These are phyloP conservation scores for Fragum whitleyi DNA, from an alignment of 2,888 invertebrate species.

Conservation along the genomic window DNA sequence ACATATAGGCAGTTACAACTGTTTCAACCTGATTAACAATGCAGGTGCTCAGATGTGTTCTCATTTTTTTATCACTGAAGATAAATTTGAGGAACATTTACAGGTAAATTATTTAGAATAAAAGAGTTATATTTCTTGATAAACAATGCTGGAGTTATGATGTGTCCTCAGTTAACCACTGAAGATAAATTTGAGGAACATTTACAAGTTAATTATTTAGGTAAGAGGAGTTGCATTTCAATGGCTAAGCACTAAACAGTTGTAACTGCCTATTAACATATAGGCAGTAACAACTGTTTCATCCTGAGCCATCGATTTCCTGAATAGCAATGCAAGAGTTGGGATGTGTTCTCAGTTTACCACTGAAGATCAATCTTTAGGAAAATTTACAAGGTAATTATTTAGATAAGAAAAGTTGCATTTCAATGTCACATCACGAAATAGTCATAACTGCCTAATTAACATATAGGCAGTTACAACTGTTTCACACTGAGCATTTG, in stretches of 20 bases:
- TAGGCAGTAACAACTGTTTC: too few relatives aligned
- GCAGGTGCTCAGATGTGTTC: constrained; percentile 84
- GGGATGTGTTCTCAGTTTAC: constrained; percentile 80
- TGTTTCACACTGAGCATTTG: too few relatives aligned
- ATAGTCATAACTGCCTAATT: too few relatives aligned
- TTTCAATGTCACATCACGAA: too few relatives aligned
- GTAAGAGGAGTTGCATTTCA: constrained; percentile 79
- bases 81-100: constrained; percentile 83
- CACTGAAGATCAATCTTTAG: constrained; percentile 84
- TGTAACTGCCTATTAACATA: too few relatives aligned
- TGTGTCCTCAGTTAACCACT: constrained; percentile 78
- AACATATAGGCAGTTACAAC: too few relatives aligned
- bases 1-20: too few relatives aligned
- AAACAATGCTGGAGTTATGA: constrained; percentile 85
- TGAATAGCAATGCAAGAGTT: constrained; percentile 84
- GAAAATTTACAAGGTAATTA: constrained; percentile 83
- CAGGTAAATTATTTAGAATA: constrained; percentile 84
- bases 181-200: constrained; percentile 75
- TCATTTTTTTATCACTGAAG: constrained; percentile 78
- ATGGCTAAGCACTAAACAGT: too few relatives aligned
- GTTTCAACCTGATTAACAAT: constrained; percentile 84
- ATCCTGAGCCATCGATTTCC: too few relatives aligned
- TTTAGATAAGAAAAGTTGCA: constrained; percentile 81
- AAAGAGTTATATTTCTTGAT: constrained; percentile 80
- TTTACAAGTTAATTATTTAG: constrained; percentile 37